Conservation (phyloP, 2,888 invertebrate species). For the Acrobasis repandana region DNA sequence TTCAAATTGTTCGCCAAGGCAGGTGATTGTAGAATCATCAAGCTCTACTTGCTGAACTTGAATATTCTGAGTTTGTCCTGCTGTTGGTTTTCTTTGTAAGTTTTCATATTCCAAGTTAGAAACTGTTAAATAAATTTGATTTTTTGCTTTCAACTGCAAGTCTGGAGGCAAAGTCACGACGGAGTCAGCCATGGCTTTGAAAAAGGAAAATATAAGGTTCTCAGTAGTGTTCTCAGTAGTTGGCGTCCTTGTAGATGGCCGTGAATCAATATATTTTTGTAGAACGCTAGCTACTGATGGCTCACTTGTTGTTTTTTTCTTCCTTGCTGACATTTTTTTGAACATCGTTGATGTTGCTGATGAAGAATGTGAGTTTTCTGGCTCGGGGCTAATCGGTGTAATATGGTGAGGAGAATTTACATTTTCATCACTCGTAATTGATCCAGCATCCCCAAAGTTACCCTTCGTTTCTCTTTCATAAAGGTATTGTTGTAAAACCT, state of each 20-base stretch:
- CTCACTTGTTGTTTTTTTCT: no score
- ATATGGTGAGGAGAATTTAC: background rate
- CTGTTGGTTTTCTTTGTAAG: constrained; percentile 5
- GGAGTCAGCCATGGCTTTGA: no score
- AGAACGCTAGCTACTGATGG: no score
- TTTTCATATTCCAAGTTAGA: background rate
- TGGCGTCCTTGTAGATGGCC: no score
- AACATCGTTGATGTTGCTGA: no score
- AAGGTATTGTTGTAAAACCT: constrained; percentile 3
- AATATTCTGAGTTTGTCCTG: constrained; percentile 6
- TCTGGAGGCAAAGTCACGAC: background rate
- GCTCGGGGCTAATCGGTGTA: no score
- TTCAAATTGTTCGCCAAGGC: constrained; percentile 1
- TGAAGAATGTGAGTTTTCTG: no score
- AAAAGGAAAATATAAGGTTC: no score
- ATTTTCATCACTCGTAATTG: constrained; percentile 10
- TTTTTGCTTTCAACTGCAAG: constrained; percentile 8
- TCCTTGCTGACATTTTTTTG: no score
- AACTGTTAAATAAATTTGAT: no score
- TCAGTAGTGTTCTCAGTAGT: no score
- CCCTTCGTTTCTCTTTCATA: constrained; percentile 6
- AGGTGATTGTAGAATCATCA: constrained; percentile 6
- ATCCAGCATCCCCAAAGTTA: constrained; percentile 11
- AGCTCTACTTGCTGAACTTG: constrained; percentile 6
- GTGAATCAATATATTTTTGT: no score